These are phyloP conservation scores for Erpobdella octoculata DNA, from an alignment of 2,888 invertebrate species.

Conservation along the genomic window DNA sequence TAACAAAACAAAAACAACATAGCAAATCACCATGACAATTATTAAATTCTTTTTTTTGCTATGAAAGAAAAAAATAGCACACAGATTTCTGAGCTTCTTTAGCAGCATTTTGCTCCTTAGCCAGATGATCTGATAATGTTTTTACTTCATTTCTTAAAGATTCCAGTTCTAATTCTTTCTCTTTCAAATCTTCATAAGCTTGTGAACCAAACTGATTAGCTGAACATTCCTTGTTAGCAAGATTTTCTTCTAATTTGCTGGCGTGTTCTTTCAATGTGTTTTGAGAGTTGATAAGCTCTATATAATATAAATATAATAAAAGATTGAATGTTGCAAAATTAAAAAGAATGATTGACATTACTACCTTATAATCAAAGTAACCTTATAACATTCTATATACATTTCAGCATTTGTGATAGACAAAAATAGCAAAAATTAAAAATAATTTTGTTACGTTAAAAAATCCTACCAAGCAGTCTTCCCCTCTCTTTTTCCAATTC, in stretches of 20 bases:
- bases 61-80: background rate
- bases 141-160: slow-evolving; percentile 41
- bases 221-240: slow-evolving; percentile 48
- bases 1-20: background rate
- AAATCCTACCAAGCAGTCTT: slow-evolving; percentile 47
- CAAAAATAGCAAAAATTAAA: background rate
- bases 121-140: slow-evolving; percentile 45
- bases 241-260: slow-evolving; percentile 46
- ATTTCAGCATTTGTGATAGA: slow-evolving; percentile 7
- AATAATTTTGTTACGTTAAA: background rate
- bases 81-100: slow-evolving; percentile 51
- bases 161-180: slow-evolving; percentile 28
- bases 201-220: slow-evolving; percentile 45
- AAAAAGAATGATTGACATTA: slow-evolving; percentile 10
- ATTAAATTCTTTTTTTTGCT: too few relatives aligned
- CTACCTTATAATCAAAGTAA: slow-evolving; percentile 2
- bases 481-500: slow-evolving; percentile 52
- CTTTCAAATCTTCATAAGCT: slow-evolving; percentile 36
- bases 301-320: background rate
- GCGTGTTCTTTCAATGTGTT: slow-evolving; percentile 48
- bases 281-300: slow-evolving; percentile 49
- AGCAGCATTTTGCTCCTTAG: slow-evolving; percentile 46
- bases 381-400: background rate
- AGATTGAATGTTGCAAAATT: slow-evolving; percentile 4
- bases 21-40: background rate